Percentiles rank a stretch among this genome's conserved stretches.
These are phyloP conservation scores for Alethe diademata DNA, from an alignment of 2,113 vertebrate species.

Conservation along the genomic window DNA sequence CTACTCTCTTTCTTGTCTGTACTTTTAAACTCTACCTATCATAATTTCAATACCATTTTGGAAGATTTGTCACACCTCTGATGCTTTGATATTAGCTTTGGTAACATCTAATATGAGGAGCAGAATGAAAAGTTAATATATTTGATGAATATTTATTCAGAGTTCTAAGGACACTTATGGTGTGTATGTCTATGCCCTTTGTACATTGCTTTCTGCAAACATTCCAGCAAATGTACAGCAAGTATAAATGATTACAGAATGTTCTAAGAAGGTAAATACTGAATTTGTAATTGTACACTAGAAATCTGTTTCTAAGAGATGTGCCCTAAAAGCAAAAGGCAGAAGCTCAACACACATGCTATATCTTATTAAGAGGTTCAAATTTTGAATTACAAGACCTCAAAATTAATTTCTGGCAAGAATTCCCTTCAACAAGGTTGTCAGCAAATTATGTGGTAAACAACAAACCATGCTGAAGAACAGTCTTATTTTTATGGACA, in stretches of 20 bases:
- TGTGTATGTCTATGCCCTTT: constrained; percentile 2
- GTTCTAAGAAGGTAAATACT: constrained; percentile 33
- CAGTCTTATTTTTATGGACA: neutral
- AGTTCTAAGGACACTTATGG: neutral
- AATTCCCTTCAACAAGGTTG: neutral
- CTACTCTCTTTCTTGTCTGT: neutral
- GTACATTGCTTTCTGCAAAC: constrained; percentile 33
- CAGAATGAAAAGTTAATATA: neutral
- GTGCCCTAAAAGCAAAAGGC: neutral
- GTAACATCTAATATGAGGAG: neutral
- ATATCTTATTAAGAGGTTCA: neutral
- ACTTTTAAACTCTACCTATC: neutral
- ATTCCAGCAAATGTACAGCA: neutral
- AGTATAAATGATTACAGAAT: neutral
- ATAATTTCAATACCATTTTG: neutral
- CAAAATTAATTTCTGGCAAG: neutral
- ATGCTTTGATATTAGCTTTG: constrained; percentile 39
- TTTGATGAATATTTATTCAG: constrained; percentile 49
- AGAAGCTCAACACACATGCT: neutral
- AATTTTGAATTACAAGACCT: neutral
- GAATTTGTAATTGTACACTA: neutral
- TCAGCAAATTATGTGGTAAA: neutral
- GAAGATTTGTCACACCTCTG: neutral
- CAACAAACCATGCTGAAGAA: neutral
- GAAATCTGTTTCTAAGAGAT: neutral